phyloP scores from a whole-genome alignment of 2,113 vertebrate species.

The Dicaeum eximium region DNA sequence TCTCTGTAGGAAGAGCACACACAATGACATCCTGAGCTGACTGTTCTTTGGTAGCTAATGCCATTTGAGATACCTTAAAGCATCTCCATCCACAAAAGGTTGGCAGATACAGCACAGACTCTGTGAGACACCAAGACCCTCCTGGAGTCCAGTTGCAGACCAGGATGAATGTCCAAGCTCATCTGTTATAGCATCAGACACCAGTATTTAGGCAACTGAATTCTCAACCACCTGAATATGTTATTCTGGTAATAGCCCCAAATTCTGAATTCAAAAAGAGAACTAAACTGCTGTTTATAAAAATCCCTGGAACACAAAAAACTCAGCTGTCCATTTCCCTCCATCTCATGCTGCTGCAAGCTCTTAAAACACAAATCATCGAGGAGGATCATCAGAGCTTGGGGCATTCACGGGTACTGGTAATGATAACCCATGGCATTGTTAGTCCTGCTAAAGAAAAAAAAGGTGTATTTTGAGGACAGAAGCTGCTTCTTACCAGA shows the following conservation, averaged over 20 bases:
- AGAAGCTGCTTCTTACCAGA: not conserved
- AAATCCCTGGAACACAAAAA: not conserved
- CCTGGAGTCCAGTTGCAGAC: not conserved
- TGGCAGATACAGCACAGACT: not conserved
- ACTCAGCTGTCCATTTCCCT: not conserved
- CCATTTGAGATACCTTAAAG: not conserved
- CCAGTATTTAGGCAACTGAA: not conserved
- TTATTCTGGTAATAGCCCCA: not conserved
- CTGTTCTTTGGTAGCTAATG: not conserved
- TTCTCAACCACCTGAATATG: not conserved
- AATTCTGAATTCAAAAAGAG: not conserved
- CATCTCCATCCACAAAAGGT: not conserved
- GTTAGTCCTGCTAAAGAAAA: not conserved
- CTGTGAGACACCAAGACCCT: not conserved
- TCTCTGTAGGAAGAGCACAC: not conserved
- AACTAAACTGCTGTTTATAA: not conserved
- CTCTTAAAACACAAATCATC: not conserved
- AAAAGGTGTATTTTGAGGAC: not conserved
- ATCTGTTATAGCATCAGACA: not conserved
- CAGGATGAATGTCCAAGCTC: not conserved
- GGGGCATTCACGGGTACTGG: not conserved
- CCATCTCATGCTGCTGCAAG: not conserved
- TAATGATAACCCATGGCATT: not conserved
- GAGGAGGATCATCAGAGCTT: not conserved
- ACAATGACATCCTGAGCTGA: not conserved